Evolutionary conservation across 2,113 vertebrate species (phyloP), one percentile per base, ranked within the genome.

Genomic region (Nothocercus julius): DNA sequence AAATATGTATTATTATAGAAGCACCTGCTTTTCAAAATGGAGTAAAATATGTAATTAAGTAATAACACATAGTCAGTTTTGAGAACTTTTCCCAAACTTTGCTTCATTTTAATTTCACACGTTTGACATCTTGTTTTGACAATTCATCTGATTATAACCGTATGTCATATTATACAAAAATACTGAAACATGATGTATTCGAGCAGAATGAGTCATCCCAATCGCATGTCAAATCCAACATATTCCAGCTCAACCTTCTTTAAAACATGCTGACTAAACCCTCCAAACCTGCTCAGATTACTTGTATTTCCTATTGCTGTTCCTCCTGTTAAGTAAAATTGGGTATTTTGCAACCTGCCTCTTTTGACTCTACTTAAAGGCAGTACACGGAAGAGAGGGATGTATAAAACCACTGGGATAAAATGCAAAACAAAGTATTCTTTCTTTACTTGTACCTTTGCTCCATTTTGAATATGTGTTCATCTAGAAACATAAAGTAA

Each of bases 61-160:
- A 94, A 94, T 92, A 92, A 87, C 36, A 86, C 34, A 25, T 54
- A 97, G 83, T 86, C 75, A 64, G 54, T 84, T 94, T 87, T 84
- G 64, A 94, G 58, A 79, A 95, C 85, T 83, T 96, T 95, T 68
- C 42, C 81, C 40, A 96, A 97, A 96, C 76, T 94, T 97, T 92
- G 38, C 49, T 95, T 89, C 79, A 59, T 94, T 91, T 92, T 90
- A 95, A 80, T 95, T 95, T 94, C 80, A 92, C 30, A 54, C 86
- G 83, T 84, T 92, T 97, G 93, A 97, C 96, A 94, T 82, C 58
- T 92, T 94, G 83, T 95, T 97, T 96, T 97, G 92, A 96, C 95
- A 96, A 91, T 93, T 92, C 83, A 74, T 92, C 81, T 95, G 91
- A 81, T 95, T 94, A 87, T 91, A 92, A 94, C 87, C 96, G 79